These are phyloP conservation scores for Rhinogobius similis DNA, from an alignment of 2,113 vertebrate genomes.

Conservation along the genomic window DNA sequence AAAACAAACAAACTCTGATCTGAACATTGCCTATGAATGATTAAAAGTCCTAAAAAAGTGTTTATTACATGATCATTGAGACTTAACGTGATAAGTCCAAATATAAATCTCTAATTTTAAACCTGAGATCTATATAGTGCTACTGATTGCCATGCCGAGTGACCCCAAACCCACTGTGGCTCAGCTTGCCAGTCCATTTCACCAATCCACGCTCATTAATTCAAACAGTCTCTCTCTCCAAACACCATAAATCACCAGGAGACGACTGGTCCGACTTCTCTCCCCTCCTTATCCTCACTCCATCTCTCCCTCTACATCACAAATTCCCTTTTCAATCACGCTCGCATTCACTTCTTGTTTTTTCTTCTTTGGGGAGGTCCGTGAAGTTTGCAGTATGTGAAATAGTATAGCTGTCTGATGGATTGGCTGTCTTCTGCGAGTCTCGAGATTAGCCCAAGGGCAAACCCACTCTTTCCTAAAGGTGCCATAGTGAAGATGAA, in stretches of 20 bases:
- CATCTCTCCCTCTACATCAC: slow-evolving; percentile 54
- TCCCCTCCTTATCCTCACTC: slow-evolving; percentile 48
- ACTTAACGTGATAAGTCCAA: too few species aligned
- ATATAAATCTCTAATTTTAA: not conserved
- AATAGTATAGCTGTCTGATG: slow-evolving; percentile 68
- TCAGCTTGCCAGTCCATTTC: slow-evolving; percentile 43
- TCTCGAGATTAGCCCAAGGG: slow-evolving; percentile 76
- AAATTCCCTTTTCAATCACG: slow-evolving; percentile 51
- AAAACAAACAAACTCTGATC: too few species aligned
- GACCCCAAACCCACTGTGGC: slow-evolving; percentile 20
- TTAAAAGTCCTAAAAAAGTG: not conserved
- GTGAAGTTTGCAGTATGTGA: slow-evolving; percentile 51
- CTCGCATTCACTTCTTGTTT: slow-evolving; percentile 33
- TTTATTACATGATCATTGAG: not conserved
- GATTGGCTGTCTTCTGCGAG: slow-evolving; percentile 64
- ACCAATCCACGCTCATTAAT: slow-evolving; percentile 67
- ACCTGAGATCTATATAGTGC: slow-evolving; percentile 31
- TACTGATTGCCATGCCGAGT: slow-evolving; percentile 58
- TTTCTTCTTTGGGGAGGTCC: slow-evolving; percentile 54
- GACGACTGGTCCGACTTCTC: slow-evolving; percentile 53
- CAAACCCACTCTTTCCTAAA: slow-evolving; percentile 61
- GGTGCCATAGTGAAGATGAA: slow-evolving; percentile 71
- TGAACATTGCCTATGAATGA: not conserved
- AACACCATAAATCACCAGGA: slow-evolving; percentile 73
- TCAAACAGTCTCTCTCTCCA: slow-evolving; percentile 58